phyloP scores from a whole-genome alignment of 2,113 vertebrate genomes.

The Globicephala melas region DNA sequence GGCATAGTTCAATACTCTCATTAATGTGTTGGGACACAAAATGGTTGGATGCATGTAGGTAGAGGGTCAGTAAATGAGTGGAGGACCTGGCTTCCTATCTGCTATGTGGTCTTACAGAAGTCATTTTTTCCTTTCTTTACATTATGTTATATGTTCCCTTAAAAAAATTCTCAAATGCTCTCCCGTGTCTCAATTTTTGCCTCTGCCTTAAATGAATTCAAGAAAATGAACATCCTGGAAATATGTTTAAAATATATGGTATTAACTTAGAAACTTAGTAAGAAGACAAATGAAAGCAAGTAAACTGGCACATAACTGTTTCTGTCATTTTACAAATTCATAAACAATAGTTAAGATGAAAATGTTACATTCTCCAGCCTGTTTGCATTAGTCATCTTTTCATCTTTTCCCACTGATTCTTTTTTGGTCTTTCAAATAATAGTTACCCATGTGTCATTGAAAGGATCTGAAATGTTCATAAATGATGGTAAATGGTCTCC shows the following conservation, averaged over 20 bases:
- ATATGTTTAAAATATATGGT: background rate
- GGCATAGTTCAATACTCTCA: background rate
- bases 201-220: background rate
- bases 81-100: background rate
- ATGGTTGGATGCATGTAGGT: background rate
- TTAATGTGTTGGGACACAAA: background rate
- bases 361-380: background rate
- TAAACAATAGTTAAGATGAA: conserved; percentile 15
- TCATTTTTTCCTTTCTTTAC: background rate
- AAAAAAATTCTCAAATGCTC: background rate
- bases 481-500: conserved; percentile 41
- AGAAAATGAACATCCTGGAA: background rate
- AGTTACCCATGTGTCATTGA: background rate
- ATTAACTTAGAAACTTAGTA: background rate
- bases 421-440: background rate
- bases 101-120: background rate
- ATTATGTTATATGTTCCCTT: background rate
- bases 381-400: conserved; percentile 8
- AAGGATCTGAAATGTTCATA: conserved; percentile 59
- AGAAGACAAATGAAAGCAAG: background rate
- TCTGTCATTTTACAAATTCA: background rate
- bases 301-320: background rate
- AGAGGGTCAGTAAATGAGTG: background rate
- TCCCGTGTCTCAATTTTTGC: background rate
- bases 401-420: background rate